Base-by-base conservation (phyloP, 2,888 invertebrate species). In the Priocnemis perturbator region DNA sequence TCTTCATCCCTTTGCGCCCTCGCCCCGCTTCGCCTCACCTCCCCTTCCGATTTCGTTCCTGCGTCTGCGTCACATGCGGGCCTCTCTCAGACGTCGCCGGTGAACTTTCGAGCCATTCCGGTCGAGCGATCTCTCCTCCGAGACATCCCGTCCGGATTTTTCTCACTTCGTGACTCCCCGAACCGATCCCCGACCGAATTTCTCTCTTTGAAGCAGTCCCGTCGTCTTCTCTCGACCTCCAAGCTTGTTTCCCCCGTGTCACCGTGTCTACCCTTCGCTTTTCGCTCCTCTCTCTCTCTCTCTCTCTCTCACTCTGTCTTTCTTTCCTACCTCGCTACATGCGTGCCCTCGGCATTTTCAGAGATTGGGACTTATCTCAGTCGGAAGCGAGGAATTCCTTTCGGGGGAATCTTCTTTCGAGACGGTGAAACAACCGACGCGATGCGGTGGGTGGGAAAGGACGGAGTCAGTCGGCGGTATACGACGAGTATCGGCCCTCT, bases 311-410 rank as follows among this genome's bases (percentile, higher is more conserved):
- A 4, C 26, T 26, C 26, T 26, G 3, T 26, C 26, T 26, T 7
- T 26, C 26, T 26, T 7, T 37, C 11, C 37, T 37, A 2, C 14
- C 37, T 30, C 26, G 11, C 56, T 5, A 37, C 37, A 45, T 66
- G 64, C 59, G 30, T 45, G 60, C 62, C 58, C 68, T 65, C 60
- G 64, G 48, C 61, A 60, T 67, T 73, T 66, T 62, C 64, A 63
- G 50, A 65, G 70, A 75, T 75, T 61, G 67, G 70, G 72, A 72
- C 72, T 72, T 74, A 78, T 78, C 69, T 62, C 3, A 26, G 45
- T 47, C 45, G 47, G 48, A 55, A 59, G 74, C 60, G 60, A 61
- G 69, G 77, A 67, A 69, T 70, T 73, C 53, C 62, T 68, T n/a
- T 52, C 63, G 7, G 26, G 45, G 66, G 68, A 77, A 79, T 73